Base-by-base conservation (phyloP, 1,140 invertebrate species). In the Drosophila ogumai region DNA sequence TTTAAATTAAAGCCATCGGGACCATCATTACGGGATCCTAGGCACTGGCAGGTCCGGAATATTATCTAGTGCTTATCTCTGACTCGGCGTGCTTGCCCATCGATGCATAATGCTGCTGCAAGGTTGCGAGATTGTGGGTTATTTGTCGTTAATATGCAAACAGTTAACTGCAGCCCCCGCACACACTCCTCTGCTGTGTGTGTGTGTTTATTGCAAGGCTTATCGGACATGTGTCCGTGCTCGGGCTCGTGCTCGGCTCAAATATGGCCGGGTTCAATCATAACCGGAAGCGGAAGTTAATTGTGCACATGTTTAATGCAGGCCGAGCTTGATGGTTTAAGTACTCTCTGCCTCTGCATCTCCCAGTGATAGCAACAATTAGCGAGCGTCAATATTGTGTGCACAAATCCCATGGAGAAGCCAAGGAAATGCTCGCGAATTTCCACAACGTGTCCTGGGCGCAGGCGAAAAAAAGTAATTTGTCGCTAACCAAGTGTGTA, bases 401-500 rank as follows among this genome's bases (percentile, higher is more conserved):
- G 41, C 38, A 50, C 49, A 63, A 71, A 67, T 65, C 31, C 17
- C 32, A 32, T 32, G 55, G 25, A 55, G 61, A 66, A 49, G 12
- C 17, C 40, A 57, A 50, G 38, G 15, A 54, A 75, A 43, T 13
- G 6, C 31, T 15, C 1, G n/a, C n/a, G 22, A 17, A 82, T 61
- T 74, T 68, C 76, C 47, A 65, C 72, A 73, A 68, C 63, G 22
- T 40, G 10, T 25, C 44, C 40, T 31, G 34, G 13, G 52, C 41
- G 28, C 6, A 40, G 13, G 60, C 25, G 22, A 63, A 46, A 54
- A 28, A 50, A 81, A 90, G 81, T 90, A 84, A 90, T 90, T 90
- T 90, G 85, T 90, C 85, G 85, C 85, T 90, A 90, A 90, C 85
- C 85, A 90, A 90, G 85, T 90, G 85, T 90, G 78, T 85, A 90